Evolutionary conservation across 2,888 invertebrate genomes (phyloP).

Genomic region (Chorisops tibialis): DNA sequence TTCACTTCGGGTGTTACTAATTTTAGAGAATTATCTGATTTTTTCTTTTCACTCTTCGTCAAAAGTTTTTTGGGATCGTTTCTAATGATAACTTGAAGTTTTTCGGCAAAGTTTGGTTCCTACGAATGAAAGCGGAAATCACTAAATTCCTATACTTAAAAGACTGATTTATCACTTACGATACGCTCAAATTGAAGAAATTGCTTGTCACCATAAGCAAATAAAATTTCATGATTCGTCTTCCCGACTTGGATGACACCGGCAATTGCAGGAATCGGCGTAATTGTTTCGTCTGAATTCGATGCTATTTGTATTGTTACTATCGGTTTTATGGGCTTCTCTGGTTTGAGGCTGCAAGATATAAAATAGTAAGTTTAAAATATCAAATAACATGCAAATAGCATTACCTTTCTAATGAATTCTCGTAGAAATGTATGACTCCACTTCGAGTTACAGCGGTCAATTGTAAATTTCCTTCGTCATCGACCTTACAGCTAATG

Average conservation of each 20-base stretch:
- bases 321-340: conserved; percentile 64
- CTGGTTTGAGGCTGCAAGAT: conserved; percentile 43
- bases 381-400: not conserved
- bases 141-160: conserved; percentile 2
- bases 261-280: conserved; percentile 57
- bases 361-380: no score
- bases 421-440: conserved; percentile 72
- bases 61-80: conserved; percentile 42
- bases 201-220: conserved; percentile 60
- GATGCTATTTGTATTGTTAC: conserved; percentile 61
- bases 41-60: conserved; percentile 36
- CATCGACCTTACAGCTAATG: conserved; percentile 54
- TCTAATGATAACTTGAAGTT: conserved; percentile 53
- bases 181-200: conserved; percentile 60
- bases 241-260: conserved; percentile 46
- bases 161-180: conserved; percentile 45
- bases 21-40: conserved; percentile 37
- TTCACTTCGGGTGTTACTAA: conserved; percentile 42
- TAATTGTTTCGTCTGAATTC: conserved; percentile 55
- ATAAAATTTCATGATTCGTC: conserved; percentile 52
- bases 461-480: conserved; percentile 53
- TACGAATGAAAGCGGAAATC: conserved; percentile 36
- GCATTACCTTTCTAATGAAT: conserved; percentile 66
- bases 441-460: conserved; percentile 68
- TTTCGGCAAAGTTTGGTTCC: conserved; percentile 55